A percentile compares a stretch with the other conserved stretches of the same genome.
phyloP scores from a whole-genome alignment of 2,797 vertebrate species.

The Alcedo quadribrachys region DNA sequence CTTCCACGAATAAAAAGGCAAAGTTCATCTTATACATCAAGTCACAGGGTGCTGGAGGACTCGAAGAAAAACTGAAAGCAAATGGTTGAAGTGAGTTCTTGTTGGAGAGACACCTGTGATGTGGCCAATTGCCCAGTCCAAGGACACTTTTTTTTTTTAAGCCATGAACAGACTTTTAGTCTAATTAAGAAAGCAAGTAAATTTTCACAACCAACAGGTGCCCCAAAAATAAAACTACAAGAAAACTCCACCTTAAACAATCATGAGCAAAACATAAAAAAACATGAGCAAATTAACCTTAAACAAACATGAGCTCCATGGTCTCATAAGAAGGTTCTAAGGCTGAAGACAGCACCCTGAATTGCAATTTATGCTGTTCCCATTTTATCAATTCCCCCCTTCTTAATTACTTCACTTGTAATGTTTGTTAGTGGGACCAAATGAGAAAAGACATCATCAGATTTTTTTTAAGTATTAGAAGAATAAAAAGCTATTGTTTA shows the following conservation, averaged over 20 bases:
- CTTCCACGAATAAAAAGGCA: not conserved
- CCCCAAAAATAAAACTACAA: not conserved
- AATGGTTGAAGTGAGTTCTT: not conserved
- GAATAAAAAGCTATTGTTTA: not conserved
- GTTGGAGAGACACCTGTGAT: not conserved
- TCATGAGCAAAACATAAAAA: no score
- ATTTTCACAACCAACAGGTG: not conserved
- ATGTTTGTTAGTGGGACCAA: not conserved
- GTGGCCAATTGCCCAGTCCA: not conserved
- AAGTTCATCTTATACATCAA: not conserved
- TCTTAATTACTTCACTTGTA: not conserved
- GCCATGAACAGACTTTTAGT: not conserved
- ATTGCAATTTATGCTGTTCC: not conserved
- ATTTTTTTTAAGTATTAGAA: not conserved
- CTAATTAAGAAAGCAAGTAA: not conserved
- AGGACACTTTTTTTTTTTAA: no score
- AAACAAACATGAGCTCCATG: not conserved
- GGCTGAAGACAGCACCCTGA: not conserved
- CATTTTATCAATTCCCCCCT: not conserved
- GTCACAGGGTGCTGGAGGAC: not conserved
- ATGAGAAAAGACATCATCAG: not conserved
- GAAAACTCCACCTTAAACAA: not conserved
- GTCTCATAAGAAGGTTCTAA: not conserved
- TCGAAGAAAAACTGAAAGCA: not conserved
- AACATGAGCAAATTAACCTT: no score